Percentiles rank a stretch among this genome's conserved stretches.
These are phyloP conservation scores for Omphaloscelis lunosa DNA, from an alignment of 2,888 invertebrate species.

Conservation along the genomic window DNA sequence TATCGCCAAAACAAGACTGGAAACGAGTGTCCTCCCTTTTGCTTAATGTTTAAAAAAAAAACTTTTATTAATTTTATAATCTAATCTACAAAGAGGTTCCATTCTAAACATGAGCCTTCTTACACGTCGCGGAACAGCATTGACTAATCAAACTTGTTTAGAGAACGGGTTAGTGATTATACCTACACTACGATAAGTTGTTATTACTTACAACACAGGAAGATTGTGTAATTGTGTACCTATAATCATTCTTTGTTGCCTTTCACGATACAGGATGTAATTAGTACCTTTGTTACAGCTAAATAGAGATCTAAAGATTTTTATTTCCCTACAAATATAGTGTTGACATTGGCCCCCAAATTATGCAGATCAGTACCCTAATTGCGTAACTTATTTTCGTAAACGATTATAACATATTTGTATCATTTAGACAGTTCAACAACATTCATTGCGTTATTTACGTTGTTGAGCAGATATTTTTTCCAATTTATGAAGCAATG, in stretches of 20 bases:
- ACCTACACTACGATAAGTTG: no score
- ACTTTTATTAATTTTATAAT: not conserved
- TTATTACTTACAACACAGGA: constrained; percentile 14
- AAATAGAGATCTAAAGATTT: not conserved
- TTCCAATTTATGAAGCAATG: no score
- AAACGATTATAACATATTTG: no score
- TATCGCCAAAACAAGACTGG: not conserved
- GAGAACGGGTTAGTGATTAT: constrained; percentile 8
- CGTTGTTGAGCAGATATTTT: no score
- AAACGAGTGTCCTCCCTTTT: not conserved
- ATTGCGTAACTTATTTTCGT: no score
- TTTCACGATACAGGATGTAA: not conserved
- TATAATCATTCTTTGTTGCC: not conserved
- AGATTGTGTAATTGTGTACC: not conserved
- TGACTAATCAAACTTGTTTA: constrained; percentile 30
- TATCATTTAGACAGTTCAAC: no score
- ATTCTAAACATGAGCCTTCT: not conserved
- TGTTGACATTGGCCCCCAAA: not conserved
- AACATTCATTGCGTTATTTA: no score
- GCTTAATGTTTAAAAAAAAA: not conserved
- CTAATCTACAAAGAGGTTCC: not conserved
- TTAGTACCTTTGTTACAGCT: not conserved
- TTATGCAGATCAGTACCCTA: not conserved
- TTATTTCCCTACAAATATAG: not conserved
- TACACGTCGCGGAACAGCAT: not conserved